phyloP scores from a whole-genome alignment of 30 jellyfish, hydroid and myxozoan species.

The Haliclystus octoradiatus region DNA sequence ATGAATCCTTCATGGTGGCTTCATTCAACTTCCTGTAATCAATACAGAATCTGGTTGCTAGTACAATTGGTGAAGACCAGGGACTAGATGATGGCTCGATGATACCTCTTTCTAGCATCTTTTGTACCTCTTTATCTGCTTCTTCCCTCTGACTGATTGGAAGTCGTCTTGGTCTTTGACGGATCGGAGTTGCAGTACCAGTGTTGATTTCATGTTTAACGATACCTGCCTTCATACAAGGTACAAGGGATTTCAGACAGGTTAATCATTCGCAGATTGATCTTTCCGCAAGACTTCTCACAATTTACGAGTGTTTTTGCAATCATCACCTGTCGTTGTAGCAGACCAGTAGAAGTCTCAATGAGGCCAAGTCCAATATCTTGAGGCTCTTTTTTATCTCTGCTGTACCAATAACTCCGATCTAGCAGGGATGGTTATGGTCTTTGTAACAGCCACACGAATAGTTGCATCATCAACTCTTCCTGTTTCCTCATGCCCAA shows the following conservation, averaged over 20 bases:
- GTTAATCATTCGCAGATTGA: not conserved
- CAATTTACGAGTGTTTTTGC: not conserved
- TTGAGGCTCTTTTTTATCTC: not conserved
- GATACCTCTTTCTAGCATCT: conserved; percentile 37
- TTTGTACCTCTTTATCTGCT: conserved; percentile 5
- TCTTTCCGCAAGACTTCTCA: not conserved
- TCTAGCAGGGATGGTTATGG: not conserved
- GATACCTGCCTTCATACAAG: not conserved
- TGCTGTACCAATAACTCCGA: not conserved
- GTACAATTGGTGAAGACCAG: conserved; percentile 38
- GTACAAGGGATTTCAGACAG: not conserved
- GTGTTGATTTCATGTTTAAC: conserved; percentile 25
- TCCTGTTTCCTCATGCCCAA: not conserved
- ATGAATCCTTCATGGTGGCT: conserved; percentile 24
- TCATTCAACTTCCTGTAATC: conserved; percentile 31
- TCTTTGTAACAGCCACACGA: not conserved
- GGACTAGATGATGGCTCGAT: conserved; percentile 22
- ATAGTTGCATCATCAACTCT: not conserved
- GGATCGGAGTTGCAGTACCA: conserved; percentile 27
- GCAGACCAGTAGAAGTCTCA: not conserved
- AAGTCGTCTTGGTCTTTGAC: conserved; percentile 35
- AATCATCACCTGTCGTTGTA: not conserved
- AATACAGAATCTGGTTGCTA: conserved; percentile 34
- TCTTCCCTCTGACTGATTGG: conserved; percentile 32
- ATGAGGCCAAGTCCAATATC: too few species aligned